phyloP scores from a whole-genome alignment of 2,797 vertebrate genomes.

The Eulemur coronatus region DNA sequence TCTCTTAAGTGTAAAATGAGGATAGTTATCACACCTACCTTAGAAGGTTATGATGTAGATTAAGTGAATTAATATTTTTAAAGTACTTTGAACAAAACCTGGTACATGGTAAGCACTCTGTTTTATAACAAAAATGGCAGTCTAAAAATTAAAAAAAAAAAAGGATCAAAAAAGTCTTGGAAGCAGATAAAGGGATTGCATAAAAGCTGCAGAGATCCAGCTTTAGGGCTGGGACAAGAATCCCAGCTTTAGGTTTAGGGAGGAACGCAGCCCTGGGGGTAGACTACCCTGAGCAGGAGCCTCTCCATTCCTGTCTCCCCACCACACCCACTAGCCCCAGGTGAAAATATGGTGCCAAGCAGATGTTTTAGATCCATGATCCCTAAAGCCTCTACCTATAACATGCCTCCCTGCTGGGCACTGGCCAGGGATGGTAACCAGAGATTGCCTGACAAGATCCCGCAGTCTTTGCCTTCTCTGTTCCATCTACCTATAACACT shows the following conservation, averaged over 20 bases:
- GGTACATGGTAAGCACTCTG: background rate
- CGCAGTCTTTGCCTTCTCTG: background rate
- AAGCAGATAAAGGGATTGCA: background rate
- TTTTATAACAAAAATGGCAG: background rate
- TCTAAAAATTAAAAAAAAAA: background rate
- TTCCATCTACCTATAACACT: background rate
- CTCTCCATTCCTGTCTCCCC: background rate
- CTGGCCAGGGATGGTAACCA: background rate
- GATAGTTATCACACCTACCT: background rate
- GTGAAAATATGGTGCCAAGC: background rate
- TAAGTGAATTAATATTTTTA: slow-evolving; percentile 8
- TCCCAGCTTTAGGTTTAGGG: background rate
- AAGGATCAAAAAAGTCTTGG: background rate
- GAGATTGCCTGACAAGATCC: background rate
- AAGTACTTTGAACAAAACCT: background rate
- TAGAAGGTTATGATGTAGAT: background rate
- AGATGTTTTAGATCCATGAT: background rate
- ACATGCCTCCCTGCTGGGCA: background rate
- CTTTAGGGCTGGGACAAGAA: too few species aligned
- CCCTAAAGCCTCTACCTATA: background rate
- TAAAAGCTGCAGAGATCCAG: background rate
- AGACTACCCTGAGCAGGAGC: background rate
- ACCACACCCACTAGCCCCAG: fast-evolving
- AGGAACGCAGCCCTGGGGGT: background rate
- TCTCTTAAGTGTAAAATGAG: background rate